Conservation (phyloP, 1,140 invertebrate species). For the Drosophila nasuta region DNA sequence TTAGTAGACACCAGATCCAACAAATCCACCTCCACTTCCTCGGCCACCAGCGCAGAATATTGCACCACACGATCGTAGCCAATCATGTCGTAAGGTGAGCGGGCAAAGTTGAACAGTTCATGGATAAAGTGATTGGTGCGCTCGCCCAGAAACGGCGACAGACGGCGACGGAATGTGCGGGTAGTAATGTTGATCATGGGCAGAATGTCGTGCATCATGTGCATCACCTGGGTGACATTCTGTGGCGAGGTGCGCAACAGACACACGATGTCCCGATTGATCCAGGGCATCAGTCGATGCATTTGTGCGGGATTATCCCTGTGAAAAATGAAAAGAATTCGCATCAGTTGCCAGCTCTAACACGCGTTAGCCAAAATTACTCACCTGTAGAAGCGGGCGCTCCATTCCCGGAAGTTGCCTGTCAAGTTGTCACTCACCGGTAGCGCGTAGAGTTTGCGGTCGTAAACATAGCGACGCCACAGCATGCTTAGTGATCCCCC, state of each 20-base stretch:
- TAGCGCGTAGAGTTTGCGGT: conserved; percentile 90
- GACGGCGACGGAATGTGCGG: conserved; percentile 88
- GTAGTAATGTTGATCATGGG: conserved; percentile 90
- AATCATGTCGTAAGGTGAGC: conserved; percentile 93
- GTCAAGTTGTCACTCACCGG: conserved; percentile 87
- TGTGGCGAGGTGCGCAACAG: conserved; percentile 88
- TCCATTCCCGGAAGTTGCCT: conserved; percentile 89
- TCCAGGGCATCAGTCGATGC: conserved; percentile 93
- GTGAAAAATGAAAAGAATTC: conserved; percentile 37
- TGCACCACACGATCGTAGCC: conserved; percentile 89
- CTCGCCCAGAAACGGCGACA: conserved; percentile 86
- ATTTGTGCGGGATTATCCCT: conserved; percentile 91
- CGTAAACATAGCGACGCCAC: conserved; percentile 90
- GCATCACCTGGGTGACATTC: conserved; percentile 89
- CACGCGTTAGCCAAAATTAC: not conserved
- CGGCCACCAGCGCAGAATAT: conserved; percentile 80
- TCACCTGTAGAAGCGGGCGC: conserved; percentile 91
- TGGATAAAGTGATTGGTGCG: conserved; percentile 94
- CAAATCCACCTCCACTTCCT: conserved; percentile 73
- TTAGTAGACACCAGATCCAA: conserved; percentile 66
- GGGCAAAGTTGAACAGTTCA: conserved; percentile 94
- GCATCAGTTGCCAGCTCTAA: too few species aligned
- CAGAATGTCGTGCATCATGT: conserved; percentile 90
- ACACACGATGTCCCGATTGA: conserved; percentile 92
- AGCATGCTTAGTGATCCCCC: conserved; percentile 66